Conservation (phyloP, 2,113 vertebrate genomes). For the Agapornis roseicollis region DNA sequence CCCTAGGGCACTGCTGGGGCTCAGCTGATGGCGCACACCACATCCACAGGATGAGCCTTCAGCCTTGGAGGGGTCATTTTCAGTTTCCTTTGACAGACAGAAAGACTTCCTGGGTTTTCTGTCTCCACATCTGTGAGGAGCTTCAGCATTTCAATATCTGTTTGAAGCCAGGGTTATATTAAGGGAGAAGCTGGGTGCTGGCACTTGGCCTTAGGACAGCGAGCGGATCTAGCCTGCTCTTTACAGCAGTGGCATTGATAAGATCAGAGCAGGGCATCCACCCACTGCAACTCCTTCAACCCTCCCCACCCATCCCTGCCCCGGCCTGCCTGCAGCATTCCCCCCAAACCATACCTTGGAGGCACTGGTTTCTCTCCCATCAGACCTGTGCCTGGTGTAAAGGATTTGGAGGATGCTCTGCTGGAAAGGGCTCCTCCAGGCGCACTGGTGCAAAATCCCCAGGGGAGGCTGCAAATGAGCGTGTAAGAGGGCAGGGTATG, state of each 20-base stretch:
- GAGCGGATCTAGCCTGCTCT: background rate
- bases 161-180: background rate
- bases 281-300: background rate
- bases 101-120: background rate
- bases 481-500: background rate
- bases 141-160: background rate
- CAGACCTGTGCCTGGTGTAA: background rate
- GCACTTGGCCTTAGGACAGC: accelerated
- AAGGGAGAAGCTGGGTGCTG: background rate
- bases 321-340: background rate
- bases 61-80: background rate
- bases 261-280: background rate
- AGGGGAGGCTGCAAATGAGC: background rate
- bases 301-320: background rate
- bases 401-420: background rate
- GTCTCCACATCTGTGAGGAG: accelerated
- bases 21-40: background rate
- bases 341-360: background rate
- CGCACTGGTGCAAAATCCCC: background rate
- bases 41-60: background rate
- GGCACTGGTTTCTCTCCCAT: background rate
- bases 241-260: background rate
- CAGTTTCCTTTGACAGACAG: background rate
- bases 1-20: background rate
- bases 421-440: background rate